Base-by-base conservation (phyloP, 1,140 invertebrate genomes). In the Euschistus heros region DNA sequence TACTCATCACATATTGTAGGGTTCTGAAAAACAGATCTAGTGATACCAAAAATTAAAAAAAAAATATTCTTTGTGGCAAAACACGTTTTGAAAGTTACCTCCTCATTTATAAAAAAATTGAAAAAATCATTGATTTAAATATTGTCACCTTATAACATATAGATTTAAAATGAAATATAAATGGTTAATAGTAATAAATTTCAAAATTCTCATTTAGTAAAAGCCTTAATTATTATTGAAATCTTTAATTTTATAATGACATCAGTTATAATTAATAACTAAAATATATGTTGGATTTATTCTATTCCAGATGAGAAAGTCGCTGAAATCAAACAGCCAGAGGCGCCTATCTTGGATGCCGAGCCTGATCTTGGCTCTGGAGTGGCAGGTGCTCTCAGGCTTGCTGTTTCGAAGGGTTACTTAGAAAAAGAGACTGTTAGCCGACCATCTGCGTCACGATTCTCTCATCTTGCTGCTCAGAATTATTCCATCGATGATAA, bases 401-500 rank as follows among this genome's bases (percentile, higher is more conserved):
- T 99, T 46, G 96, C 96, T 10, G 82, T 91, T 73, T 96, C 92
- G 70, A 98, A 98, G 82, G 97, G 93, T 17, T 97, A 97, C 75
- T 78, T 98, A 13, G 91, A 95, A 73, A 86, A 87, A 72, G 88
- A 91, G 71, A 84, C 88, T 47, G 80, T 79, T 15, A 87, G 88
- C 73, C 76, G 82, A 54, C 85, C 84, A 0, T 85, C 85, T 5
- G 86, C 84, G 65, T 82, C 83, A n/a, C 76, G 86, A 70, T 83
- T 88, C 76, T 84, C 87, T 42, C 82, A 86, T 76, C 75, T 97
- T 15, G 84, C 91, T 76, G 93, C 92, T 4, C 82, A 94, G 71
- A 88, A 95, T 79, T 98, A 97, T 79, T 94, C 91, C 24, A 98
- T 98, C 74, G 95, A 98, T 75, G 96, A 98, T 75, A 98, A 98